Percentiles rank a stretch among this genome's conserved stretches.
phyloP scores from a whole-genome alignment of 2,797 vertebrate genomes.

The Paedocypris micromegethes region DNA sequence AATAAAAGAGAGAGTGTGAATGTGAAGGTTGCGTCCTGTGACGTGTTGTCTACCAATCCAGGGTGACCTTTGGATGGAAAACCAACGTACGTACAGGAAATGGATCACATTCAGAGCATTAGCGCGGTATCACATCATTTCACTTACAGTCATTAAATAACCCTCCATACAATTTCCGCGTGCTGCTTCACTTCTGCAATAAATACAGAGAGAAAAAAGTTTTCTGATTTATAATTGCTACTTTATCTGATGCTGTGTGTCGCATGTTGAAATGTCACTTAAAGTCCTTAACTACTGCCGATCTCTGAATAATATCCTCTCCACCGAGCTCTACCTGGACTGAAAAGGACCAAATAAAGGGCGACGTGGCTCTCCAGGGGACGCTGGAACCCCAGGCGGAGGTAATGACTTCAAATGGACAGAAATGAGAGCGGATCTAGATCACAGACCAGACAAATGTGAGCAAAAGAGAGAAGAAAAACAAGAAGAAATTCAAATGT shows the following conservation, averaged over 20 bases:
- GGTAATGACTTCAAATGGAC: constrained; percentile 72
- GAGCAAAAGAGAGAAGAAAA: constrained; percentile 5
- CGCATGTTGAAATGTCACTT: constrained; percentile 25
- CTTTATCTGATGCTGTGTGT: constrained; percentile 9
- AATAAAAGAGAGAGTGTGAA: no score
- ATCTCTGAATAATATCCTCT: constrained; percentile 25
- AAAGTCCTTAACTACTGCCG: constrained; percentile 14
- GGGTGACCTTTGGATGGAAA: no score
- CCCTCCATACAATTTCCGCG: background rate
- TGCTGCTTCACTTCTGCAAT: background rate
- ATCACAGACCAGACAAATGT: constrained; percentile 58
- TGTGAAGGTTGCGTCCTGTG: no score
- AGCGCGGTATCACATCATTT: no score
- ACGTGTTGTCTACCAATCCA: no score
- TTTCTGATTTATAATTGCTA: constrained; percentile 25
- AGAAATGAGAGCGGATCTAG: constrained; percentile 61
- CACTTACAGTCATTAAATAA: constrained; percentile 1
- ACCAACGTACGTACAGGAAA: no score
- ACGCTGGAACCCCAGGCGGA: constrained; percentile 67
- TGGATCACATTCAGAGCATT: no score
- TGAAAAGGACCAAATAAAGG: constrained; percentile 14
- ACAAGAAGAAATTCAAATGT: constrained; percentile 1
- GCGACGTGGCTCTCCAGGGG: constrained; percentile 56
- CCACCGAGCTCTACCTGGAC: constrained; percentile 31
- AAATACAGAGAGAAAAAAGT: constrained; percentile 15